Evolutionary conservation across 1,140 invertebrate species (phyloP), one percentile per base, ranked within the genome.

Genomic region (Bilobella aurantiaca): DNA sequence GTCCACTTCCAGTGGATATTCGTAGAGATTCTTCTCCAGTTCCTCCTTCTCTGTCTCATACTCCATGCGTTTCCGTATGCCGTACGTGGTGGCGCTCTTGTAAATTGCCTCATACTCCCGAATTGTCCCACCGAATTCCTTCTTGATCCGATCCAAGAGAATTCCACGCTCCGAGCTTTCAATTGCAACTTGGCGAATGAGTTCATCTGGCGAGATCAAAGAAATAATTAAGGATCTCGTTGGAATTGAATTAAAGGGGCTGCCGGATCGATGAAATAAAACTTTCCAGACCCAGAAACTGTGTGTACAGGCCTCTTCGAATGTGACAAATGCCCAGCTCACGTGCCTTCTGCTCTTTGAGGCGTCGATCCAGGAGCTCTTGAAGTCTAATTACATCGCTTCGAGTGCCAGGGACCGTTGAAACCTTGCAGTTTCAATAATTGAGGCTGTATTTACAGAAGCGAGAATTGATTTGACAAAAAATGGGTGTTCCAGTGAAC

Each of bases 241-340:
- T 5, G 49, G 25, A 53, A 53, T 53, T 42, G 34, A 42, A 42
- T 42, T 42, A 42, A 42, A 18, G 8, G n/a, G n/a, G n/a, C n/a
- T n/a, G n/a, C n/a, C n/a, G n/a, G 34, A 42, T 42, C 34, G 18
- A 42, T 42, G 34, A 42, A 42, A 8, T 42, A 18, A 18, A 12
- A 12, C 18, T 42, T 8, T 42, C 34, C 75, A 82, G 84, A 89
- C 93, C 93, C 78, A 98, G 98, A 77, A 93, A 95, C 78, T 98
- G 94, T 1, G 91, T 90, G 75, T 96, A 98, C 0, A 99, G 83
- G 76, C 96, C 89, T 58, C 95, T 80, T 57, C 96, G 81, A 56
- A 97, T 87, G 0, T 93, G 93, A 80, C 95, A 98, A 72, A 98
- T 94, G n/a, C 96, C 96, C 21, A 93, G 96, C 80, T 97, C 93